Conservation (phyloP, 2,888 invertebrate genomes). For the Gerris lacustris region DNA sequence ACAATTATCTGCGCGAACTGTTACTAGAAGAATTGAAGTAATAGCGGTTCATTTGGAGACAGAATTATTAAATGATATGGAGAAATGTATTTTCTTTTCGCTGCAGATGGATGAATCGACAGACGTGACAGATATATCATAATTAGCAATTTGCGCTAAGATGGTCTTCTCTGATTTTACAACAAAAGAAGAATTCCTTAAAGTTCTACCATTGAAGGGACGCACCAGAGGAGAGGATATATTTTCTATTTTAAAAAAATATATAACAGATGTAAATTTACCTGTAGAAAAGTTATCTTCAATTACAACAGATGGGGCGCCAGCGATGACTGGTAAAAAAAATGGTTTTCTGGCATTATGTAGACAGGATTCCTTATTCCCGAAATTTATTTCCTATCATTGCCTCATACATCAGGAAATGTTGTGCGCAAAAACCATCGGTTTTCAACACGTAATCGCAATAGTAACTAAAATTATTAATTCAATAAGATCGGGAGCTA, state of each 20-base stretch:
- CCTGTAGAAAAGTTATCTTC: not conserved
- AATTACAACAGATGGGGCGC: not conserved
- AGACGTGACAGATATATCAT: not conserved
- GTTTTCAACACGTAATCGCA: not conserved
- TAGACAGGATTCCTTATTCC: conserved; percentile 5
- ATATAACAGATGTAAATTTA: conserved; percentile 1
- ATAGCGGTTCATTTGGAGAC: too few species aligned
- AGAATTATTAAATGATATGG: not conserved
- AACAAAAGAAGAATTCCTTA: conserved; percentile 5
- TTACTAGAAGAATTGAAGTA: too few species aligned
- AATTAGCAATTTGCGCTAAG: not conserved
- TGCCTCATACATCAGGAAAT: not conserved
- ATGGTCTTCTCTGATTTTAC: not conserved
- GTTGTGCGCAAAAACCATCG: not conserved
- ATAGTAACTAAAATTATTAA: conserved; percentile 2
- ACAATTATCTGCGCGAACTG: too few species aligned
- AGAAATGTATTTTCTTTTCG: conserved; percentile 2
- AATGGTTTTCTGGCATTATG: not conserved
- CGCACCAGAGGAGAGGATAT: conserved; percentile 1
- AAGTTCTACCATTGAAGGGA: conserved; percentile 1
- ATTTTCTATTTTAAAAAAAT: not conserved
- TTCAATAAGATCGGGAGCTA: conserved; percentile 1
- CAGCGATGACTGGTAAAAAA: conserved; percentile 3
- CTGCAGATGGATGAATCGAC: not conserved
- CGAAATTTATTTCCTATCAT: not conserved